Evolutionary conservation across 2,113 vertebrate species (phyloP).

Genomic region (Marcusenius ussheri): DNA sequence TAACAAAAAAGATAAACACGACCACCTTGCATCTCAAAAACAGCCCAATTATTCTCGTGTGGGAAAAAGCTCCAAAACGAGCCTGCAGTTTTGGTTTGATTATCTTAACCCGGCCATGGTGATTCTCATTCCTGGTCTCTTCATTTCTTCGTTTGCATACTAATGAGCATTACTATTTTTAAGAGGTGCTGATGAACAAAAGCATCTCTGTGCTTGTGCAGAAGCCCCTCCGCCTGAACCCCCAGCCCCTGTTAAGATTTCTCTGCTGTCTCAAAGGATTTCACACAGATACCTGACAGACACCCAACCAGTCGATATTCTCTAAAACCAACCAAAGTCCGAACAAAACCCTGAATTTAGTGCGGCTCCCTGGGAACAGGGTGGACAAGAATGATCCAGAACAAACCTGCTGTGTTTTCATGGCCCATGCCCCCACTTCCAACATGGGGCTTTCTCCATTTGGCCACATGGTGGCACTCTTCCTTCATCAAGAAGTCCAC

Average conservation of each 20-base stretch:
- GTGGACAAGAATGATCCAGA: neutral
- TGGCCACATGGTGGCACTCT: conserved; percentile 43
- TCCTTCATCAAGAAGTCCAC: conserved; percentile 19
- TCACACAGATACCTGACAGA: neutral
- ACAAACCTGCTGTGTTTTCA: neutral
- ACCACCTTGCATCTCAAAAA: neutral
- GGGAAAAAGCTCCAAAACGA: neutral
- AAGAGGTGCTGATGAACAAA: conserved; percentile 3
- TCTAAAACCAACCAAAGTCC: neutral
- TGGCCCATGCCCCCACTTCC: neutral
- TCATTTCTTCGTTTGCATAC: neutral
- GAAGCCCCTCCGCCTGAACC: neutral
- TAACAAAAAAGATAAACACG: neutral
- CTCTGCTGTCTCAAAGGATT: neutral
- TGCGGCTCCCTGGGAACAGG: neutral
- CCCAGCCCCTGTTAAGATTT: neutral
- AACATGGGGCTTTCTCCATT: neutral
- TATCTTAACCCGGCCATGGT: neutral
- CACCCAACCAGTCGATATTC: neutral
- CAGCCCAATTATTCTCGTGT: neutral
- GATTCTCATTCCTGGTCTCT: neutral
- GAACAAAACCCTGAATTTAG: neutral
- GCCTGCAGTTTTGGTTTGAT: neutral
- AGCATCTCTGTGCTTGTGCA: neutral
- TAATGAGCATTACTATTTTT: conserved; percentile 13